These are phyloP conservation scores for Lycia hirtaria DNA, from an alignment of 2,888 invertebrate genomes.

Conservation along the genomic window DNA sequence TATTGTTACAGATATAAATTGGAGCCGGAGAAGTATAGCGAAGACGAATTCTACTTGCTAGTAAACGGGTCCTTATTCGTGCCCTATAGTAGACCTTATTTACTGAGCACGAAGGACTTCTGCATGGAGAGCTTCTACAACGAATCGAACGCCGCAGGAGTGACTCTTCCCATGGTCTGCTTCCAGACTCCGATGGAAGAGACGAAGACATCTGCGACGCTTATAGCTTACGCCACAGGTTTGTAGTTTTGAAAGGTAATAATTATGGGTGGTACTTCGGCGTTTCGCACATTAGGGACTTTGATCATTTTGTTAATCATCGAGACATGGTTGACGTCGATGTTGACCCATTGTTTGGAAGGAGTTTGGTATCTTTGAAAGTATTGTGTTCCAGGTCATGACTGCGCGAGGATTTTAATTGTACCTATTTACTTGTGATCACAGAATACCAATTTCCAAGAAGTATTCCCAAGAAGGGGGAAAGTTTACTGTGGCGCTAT, in stretches of 20 bases:
- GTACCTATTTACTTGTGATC: too few relatives aligned
- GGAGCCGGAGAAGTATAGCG: slow-evolving; percentile 73
- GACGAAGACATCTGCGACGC: slow-evolving; percentile 65
- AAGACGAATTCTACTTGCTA: slow-evolving; percentile 85
- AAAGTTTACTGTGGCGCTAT: too few relatives aligned
- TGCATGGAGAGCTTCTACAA: slow-evolving; percentile 86
- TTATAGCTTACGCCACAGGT: slow-evolving; percentile 77
- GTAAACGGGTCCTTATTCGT: slow-evolving; percentile 86
- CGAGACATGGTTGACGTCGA: too few relatives aligned
- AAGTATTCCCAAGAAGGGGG: too few relatives aligned
- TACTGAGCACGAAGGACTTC: slow-evolving; percentile 82
- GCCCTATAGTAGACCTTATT: slow-evolving; percentile 73
- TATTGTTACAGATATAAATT: slow-evolving; percentile 79
- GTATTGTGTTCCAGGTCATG: too few relatives aligned
- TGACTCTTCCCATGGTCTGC: slow-evolving; percentile 85
- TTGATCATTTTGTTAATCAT: too few relatives aligned
- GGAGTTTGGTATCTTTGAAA: too few relatives aligned
- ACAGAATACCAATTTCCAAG: too few relatives aligned
- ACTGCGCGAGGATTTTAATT: too few relatives aligned
- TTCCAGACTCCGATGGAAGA: slow-evolving; percentile 67
- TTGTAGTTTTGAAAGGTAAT: background rate
- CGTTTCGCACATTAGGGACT: too few relatives aligned
- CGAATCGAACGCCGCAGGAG: slow-evolving; percentile 69
- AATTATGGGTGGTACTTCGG: too few relatives aligned
- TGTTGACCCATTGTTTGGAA: too few relatives aligned